Evolutionary conservation across 2,888 invertebrate species (phyloP).

Genomic region (Synergus umbraculus): DNA sequence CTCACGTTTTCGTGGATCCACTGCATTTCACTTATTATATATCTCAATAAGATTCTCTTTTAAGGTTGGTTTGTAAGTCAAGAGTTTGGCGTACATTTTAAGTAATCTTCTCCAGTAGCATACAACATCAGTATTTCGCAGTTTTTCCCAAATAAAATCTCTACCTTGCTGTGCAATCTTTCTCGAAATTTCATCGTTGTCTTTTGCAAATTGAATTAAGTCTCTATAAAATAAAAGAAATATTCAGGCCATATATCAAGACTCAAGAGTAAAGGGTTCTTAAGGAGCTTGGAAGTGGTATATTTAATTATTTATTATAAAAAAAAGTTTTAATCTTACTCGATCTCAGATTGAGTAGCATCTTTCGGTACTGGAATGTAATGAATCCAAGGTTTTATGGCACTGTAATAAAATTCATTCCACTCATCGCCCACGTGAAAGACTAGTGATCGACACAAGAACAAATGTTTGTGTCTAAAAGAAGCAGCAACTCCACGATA

Average conservation of each 20-base stretch:
- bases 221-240: slow-evolving; percentile 75
- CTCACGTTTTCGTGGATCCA: neutral
- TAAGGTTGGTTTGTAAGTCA: slow-evolving; percentile 83
- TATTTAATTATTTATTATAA: neutral
- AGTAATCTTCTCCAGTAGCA: slow-evolving; percentile 93
- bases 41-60: slow-evolving; percentile 82
- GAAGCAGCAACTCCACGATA: slow-evolving; percentile 98
- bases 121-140: slow-evolving; percentile 88
- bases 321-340: slow-evolving; percentile 72
- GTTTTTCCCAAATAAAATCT: slow-evolving; percentile 89
- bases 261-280: too few relatives aligned
- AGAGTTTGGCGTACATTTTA: slow-evolving; percentile 84
- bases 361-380: slow-evolving; percentile 90
- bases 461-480: slow-evolving; percentile 96
- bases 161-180: slow-evolving; percentile 91
- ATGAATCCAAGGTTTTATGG: slow-evolving; percentile 96
- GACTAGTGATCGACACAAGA: slow-evolving; percentile 94
- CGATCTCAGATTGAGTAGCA: slow-evolving; percentile 84
- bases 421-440: slow-evolving; percentile 97
- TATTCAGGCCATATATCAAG: neutral
- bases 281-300: too few relatives aligned
- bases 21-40: neutral
- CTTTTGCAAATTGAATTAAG: slow-evolving; percentile 86
- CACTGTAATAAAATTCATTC: slow-evolving; percentile 96
- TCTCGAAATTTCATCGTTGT: slow-evolving; percentile 86